Evolutionary conservation across 2,888 invertebrate genomes (phyloP).

Genomic region (Teleiodes luculella): DNA sequence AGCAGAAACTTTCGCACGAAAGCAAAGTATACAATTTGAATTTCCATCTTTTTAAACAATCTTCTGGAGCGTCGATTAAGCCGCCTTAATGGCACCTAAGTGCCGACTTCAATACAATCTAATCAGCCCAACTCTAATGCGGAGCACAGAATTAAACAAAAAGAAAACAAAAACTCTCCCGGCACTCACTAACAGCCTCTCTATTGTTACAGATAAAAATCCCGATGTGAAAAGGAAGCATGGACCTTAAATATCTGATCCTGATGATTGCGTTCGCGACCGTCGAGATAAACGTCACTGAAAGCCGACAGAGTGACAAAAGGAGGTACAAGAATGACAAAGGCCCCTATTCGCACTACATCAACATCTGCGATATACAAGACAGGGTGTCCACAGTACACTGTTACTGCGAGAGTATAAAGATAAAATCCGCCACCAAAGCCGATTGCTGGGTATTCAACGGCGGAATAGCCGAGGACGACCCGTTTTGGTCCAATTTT

Average conservation of each 20-base stretch:
- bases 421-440: slow-evolving; percentile 79
- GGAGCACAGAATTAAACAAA: slow-evolving; percentile 32
- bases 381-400: slow-evolving; percentile 78
- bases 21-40: slow-evolving; percentile 20
- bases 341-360: slow-evolving; percentile 60
- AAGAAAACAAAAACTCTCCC: slow-evolving; percentile 37
- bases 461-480: slow-evolving; percentile 82
- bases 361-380: slow-evolving; percentile 79
- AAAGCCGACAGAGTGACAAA: slow-evolving; percentile 70
- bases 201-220: slow-evolving; percentile 68
- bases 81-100: slow-evolving; percentile 36
- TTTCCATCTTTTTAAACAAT: slow-evolving; percentile 27
- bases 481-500: slow-evolving; percentile 87
- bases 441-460: slow-evolving; percentile 89
- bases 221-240: slow-evolving; percentile 54
- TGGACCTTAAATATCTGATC: slow-evolving; percentile 71
- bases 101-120: slow-evolving; percentile 42
- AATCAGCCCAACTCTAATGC: slow-evolving; percentile 45
- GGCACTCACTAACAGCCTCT: slow-evolving; percentile 35
- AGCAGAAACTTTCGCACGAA: background rate
- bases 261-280: slow-evolving; percentile 71
- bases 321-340: slow-evolving; percentile 70
- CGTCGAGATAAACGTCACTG: slow-evolving; percentile 69
- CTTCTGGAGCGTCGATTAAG: slow-evolving; percentile 39
- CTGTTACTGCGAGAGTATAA: slow-evolving; percentile 82